Conservation (phyloP, 2,888 invertebrate species). For the Disparrhopalites patrizii region DNA sequence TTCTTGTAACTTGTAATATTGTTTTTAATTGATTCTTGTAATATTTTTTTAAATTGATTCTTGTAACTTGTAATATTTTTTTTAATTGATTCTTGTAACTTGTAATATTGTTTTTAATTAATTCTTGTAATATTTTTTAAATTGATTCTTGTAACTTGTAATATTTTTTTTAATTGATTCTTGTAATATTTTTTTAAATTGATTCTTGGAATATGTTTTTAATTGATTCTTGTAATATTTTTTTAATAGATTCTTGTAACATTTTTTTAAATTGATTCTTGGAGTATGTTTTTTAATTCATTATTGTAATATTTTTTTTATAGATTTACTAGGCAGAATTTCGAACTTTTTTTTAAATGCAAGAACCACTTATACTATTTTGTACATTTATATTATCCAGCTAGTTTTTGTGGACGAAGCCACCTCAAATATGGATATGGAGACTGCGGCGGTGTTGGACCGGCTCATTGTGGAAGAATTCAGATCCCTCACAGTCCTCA, state of each 20-base stretch:
- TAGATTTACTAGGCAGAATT: no score
- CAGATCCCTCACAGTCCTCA: constrained; percentile 39
- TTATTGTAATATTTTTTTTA: no score
- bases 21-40: background rate
- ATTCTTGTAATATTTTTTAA: background rate
- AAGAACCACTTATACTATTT: no score
- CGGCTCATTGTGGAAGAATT: constrained; percentile 43
- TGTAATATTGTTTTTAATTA: constrained; percentile 1
- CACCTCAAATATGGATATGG: constrained; percentile 45
- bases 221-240: no score
- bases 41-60: background rate
- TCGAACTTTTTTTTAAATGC: no score
- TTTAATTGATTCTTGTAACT: no score
- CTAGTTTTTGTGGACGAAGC: constrained; percentile 47
- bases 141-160: background rate
- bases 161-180: background rate
- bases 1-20: no score
- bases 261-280: no score
- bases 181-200: background rate
- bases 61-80: no score
- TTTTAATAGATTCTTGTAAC: no score
- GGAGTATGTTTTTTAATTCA: no score
- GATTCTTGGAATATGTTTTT: no score
- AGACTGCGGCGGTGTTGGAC: constrained; percentile 44
- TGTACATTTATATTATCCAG: constrained; percentile 15